A percentile compares a stretch with the other conserved stretches of the same genome.
Evolutionary conservation across 2,113 vertebrate species (phyloP).

Genomic region (Puffinus mauretanicus): DNA sequence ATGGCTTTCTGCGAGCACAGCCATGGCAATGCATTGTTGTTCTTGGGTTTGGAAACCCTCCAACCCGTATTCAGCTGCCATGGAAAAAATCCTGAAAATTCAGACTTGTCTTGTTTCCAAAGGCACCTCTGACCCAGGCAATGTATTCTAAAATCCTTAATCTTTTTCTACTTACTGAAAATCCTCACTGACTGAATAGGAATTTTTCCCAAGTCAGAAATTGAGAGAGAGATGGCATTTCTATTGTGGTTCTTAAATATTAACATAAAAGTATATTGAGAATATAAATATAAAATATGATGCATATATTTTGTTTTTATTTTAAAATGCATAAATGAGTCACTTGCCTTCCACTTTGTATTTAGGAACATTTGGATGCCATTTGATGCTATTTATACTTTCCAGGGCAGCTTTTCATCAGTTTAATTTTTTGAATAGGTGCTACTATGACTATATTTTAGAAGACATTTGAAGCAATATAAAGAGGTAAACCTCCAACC

Average conservation of each 20-base stretch:
- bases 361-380: not conserved
- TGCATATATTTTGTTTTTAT: not conserved
- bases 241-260: not conserved
- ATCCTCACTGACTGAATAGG: not conserved
- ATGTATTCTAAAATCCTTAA: slow-evolving; percentile 19
- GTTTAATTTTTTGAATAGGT: not conserved
- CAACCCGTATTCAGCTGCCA: not conserved
- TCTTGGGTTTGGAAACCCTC: not conserved
- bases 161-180: slow-evolving; percentile 9
- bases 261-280: not conserved
- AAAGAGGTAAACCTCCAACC: not conserved
- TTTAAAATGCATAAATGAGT: not conserved
- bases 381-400: slow-evolving; percentile 1
- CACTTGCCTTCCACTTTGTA: not conserved
- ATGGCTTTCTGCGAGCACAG: not conserved
- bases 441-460: not conserved
- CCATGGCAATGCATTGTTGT: not conserved
- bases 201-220: slow-evolving; percentile 3
- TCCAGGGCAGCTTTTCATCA: not conserved
- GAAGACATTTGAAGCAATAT: not conserved
- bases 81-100: not conserved
- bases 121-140: slow-evolving; percentile 1
- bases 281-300: not conserved
- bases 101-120: slow-evolving; percentile 28
- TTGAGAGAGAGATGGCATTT: not conserved